phyloP scores from a whole-genome alignment of 2,797 vertebrate species.

The Poeciliopsis presidionis region DNA sequence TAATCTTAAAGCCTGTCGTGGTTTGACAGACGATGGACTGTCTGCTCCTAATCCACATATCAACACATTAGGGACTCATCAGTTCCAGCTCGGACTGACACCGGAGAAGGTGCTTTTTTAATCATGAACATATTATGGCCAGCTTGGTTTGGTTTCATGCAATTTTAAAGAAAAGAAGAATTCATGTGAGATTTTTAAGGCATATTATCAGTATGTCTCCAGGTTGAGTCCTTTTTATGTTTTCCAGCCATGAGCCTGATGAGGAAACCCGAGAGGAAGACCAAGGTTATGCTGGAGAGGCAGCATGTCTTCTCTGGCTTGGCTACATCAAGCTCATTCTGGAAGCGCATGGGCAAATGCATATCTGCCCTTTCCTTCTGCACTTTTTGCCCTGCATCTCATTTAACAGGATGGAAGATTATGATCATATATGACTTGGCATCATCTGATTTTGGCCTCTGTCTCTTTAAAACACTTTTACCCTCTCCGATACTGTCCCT shows the following conservation, averaged over 20 bases:
- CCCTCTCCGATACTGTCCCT: too few species aligned
- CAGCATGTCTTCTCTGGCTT: not conserved
- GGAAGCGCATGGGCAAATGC: not conserved
- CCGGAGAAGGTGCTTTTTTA: conserved; percentile 6
- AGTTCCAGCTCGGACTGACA: not conserved
- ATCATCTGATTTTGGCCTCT: too few species aligned
- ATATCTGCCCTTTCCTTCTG: not conserved
- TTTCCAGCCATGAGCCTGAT: not conserved
- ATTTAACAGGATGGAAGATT: not conserved
- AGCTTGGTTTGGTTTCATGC: too few species aligned
- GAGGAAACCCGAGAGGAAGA: not conserved
- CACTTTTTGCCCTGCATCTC: not conserved
- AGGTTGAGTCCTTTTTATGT: not conserved
- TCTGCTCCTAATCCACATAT: conserved; percentile 35
- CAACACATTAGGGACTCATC: conserved; percentile 21
- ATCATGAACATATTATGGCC: not conserved
- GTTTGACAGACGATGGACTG: not conserved
- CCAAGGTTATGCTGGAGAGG: not conserved
- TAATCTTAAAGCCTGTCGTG: conserved; percentile 38
- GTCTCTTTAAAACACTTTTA: too few species aligned
- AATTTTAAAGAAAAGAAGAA: too few species aligned
- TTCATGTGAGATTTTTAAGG: not conserved
- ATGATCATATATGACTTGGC: too few species aligned
- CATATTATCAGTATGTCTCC: not conserved
- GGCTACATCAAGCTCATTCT: too few species aligned